Percentiles rank a stretch among this genome's conserved stretches.
Conservation (phyloP, 1,140 invertebrate species). For the Drosophila santomea region DNA sequence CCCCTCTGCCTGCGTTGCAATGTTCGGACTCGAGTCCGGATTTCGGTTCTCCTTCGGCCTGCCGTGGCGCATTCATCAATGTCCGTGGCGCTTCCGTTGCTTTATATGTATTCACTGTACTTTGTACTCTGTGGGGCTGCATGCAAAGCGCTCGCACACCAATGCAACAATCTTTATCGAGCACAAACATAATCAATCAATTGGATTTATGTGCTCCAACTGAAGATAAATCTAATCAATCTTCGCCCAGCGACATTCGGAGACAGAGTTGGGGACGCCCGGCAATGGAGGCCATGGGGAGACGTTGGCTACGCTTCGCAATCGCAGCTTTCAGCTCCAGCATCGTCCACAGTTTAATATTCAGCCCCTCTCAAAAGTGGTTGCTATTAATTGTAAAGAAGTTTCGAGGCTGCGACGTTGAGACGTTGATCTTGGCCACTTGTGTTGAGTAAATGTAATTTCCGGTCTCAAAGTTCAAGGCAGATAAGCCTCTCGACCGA, state of each 20-base stretch:
- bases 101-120: slow-evolving; percentile 15
- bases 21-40: slow-evolving; percentile 32
- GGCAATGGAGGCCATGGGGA: slow-evolving; percentile 10
- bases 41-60: slow-evolving; percentile 35
- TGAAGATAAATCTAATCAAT: slow-evolving; percentile 84
- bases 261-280: slow-evolving; percentile 33
- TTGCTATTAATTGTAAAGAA: slow-evolving; percentile 63
- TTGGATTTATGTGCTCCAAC: slow-evolving; percentile 84
- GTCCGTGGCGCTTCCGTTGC: slow-evolving; percentile 70
- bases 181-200: slow-evolving; percentile 84
- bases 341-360: slow-evolving; percentile 50
- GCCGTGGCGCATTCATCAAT: slow-evolving; percentile 73
- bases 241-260: slow-evolving; percentile 67
- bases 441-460: slow-evolving; percentile 24
- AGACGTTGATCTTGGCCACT: slow-evolving; percentile 20
- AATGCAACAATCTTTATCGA: slow-evolving; percentile 80
- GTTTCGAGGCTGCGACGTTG: slow-evolving; percentile 21
- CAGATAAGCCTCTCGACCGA: slow-evolving; percentile 9
- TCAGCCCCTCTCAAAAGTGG: slow-evolving; percentile 36
- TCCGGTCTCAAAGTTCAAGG: slow-evolving; percentile 8
- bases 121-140: slow-evolving; percentile 38
- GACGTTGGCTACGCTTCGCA: not conserved
- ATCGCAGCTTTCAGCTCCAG: slow-evolving; percentile 14
- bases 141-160: slow-evolving; percentile 70
- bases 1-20: slow-evolving; percentile 9